Base-by-base conservation (phyloP, 2,888 invertebrate genomes). In the Ectemnius lituratus region DNA sequence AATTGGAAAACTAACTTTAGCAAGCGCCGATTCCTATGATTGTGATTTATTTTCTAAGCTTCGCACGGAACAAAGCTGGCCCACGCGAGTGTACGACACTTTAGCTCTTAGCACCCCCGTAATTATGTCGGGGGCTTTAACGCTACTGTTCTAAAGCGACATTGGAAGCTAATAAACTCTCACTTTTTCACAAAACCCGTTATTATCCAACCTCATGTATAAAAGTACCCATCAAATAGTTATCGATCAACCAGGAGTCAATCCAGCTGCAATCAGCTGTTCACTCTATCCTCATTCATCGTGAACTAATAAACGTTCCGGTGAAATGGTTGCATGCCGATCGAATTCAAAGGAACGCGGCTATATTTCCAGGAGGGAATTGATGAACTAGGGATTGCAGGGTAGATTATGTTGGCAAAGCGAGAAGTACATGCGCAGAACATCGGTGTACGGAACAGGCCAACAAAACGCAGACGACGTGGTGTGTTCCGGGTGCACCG, bases 31-130 rank as follows among this genome's bases (percentile, higher is more conserved):
- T 68, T 71, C 66, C 58, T 66, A 63, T 28, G 66, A 76, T 78
- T 77, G 73, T 78, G 69, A 76, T 78, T 76, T 73, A 73, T 66
- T 71, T 70, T 49, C 8, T 76, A 78, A 76, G 70, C 63, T 70
- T 74, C 62, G 14, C 37, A 67, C 13, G n/a, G 47, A 20, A 52
- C 52, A 67, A 45, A 18, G 11, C 20, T 4, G 14, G 27, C 2
- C 4, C 37, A 56, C 23, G 20, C 62, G 49, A 47, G 63, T 62
- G 69, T 76, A 37, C 37, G 37, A 11, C 37, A 37, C 69, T 61
- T 61, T 62, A 70, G 57, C 57, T 60, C 58, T 75, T 67, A 66
- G 27, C 46, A 37, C 57, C 47, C 8, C 20, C 8, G 37, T 66
- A 66, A 71, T 62, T 57, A 20, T 61, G 20, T 3, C 45, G 66